Base-by-base conservation (phyloP, 2,113 vertebrate species). In the Opisthocomus hoazin region DNA sequence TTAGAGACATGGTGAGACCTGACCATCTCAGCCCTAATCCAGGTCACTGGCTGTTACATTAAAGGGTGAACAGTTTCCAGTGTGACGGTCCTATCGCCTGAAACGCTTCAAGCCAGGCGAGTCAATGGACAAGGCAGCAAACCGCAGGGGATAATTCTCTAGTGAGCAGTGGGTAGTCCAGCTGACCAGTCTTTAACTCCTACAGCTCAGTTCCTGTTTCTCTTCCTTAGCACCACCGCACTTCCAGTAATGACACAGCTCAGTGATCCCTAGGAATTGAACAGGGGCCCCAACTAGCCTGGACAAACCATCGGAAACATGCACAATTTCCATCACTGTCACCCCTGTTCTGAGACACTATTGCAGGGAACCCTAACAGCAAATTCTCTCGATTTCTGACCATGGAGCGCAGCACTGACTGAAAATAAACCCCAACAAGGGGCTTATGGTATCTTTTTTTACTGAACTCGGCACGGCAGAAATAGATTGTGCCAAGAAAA, bases 21-120 rank as follows among this genome's bases (percentile, higher is more conserved):
- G 48, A 92, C 37, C 73, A 78, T 77, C 76, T 70, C 14, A 2
- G 51, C 22, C 86, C 69, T 86, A 89, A 96, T 90, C 83, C 90
- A 87, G 94, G 83, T 84, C 94, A 81, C 73, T 80, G 91, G 43
- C 90, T 92, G 73, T 19, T 81, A 46, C 45, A 13, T 15, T 2
- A 5, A 6, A 83, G 82, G 50, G 71, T 43, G n/a, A 61, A 21
- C 43, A 36, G 50, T 7, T 39, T 53, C 91, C 87, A 57, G 3
- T 0, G 1, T 76, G 71, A 29, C 0, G 2, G 75, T 45, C 54
- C 39, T 29, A 24, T 27, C 75, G 58, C 84, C 80, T 32, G 37
- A 34, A 68, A 36, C 20, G 22, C 43, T 63, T 85, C 41, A 71
- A 50, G 68, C 61, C 66, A 16, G 12, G 66, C 53, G 23, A n/a